Evolutionary conservation across 2,113 vertebrate species (phyloP).

Genomic region (Melanostigma gelatinosum): DNA sequence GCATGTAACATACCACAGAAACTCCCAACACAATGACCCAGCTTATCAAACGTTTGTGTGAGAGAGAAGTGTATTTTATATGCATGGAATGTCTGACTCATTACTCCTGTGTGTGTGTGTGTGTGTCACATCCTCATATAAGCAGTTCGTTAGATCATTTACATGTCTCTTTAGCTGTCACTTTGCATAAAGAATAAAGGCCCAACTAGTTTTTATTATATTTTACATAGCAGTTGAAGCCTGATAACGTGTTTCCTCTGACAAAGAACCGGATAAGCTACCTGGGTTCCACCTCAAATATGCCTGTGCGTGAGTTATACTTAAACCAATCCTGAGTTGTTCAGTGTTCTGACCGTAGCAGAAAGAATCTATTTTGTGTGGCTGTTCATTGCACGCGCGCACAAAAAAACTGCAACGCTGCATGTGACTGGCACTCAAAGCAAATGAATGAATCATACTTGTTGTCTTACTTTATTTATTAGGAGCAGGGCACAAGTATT

Average conservation of each 20-base stretch:
- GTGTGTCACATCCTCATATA: conserved; percentile 36
- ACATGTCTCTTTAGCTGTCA: conserved; percentile 36
- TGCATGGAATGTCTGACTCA: conserved; percentile 64
- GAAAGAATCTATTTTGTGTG: conserved; percentile 3
- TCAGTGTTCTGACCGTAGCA: conserved; percentile 12
- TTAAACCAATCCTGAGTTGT: not conserved
- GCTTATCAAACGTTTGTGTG: conserved; percentile 54
- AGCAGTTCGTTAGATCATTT: conserved; percentile 47
- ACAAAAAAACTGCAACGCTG: not conserved
- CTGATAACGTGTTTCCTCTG: conserved; percentile 18
- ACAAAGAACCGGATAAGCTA: conserved; percentile 19
- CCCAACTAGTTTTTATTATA: not conserved
- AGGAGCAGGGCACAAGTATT: not conserved
- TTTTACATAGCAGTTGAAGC: conserved; percentile 61
- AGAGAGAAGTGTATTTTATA: conserved; percentile 44
- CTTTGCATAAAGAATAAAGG: conserved; percentile 60
- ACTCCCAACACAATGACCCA: conserved; percentile 15
- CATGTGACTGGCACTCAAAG: conserved; percentile 7
- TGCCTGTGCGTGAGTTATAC: not conserved
- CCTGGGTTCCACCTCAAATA: not conserved
- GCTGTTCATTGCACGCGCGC: not conserved
- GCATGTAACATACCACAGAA: conserved; percentile 20
- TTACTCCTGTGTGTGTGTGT: conserved; percentile 23
- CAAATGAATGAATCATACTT: conserved; percentile 9
- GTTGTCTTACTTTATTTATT: not conserved